These are phyloP conservation scores for Psilanteris sp. DNA, from an alignment of 1,140 invertebrate genomes.

Conservation along the genomic window DNA sequence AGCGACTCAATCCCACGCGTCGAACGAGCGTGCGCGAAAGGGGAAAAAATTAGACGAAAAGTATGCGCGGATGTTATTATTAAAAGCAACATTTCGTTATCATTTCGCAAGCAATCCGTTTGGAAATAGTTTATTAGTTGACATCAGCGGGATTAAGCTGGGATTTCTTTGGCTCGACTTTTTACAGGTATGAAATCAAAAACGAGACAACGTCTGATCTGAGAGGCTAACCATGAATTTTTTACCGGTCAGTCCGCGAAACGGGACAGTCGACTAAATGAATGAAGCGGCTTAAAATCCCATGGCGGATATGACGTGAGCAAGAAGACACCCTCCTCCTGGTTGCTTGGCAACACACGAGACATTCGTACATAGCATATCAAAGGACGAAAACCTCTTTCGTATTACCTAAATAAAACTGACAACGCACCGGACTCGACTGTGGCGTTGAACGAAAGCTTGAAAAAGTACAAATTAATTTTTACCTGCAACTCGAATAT, in stretches of 20 bases:
- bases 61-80: constrained; percentile 3
- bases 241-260: constrained; percentile 65
- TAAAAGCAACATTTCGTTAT: constrained; percentile 11
- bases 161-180: constrained; percentile 49
- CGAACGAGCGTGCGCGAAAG: neutral
- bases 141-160: constrained; percentile 25
- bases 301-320: constrained; percentile 71
- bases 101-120: constrained; percentile 8
- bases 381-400: constrained; percentile 76
- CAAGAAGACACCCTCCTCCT: constrained; percentile 75
- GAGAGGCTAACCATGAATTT: constrained; percentile 64
- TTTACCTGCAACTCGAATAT: constrained; percentile 55
- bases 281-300: constrained; percentile 76
- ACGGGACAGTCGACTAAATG: constrained; percentile 71
- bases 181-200: constrained; percentile 57
- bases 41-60: constrained; percentile 3
- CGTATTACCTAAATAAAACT: constrained; percentile 70
- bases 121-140: constrained; percentile 41
- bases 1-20: constrained; percentile 20
- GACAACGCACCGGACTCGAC: constrained; percentile 54
- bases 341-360: constrained; percentile 77
- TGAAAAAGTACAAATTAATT: constrained; percentile 64
- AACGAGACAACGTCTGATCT: constrained; percentile 64
- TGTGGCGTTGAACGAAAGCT: constrained; percentile 46
- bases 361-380: constrained; percentile 73